Evolutionary conservation across 2,888 invertebrate species (phyloP).

Genomic region (Nemurella pictetii): DNA sequence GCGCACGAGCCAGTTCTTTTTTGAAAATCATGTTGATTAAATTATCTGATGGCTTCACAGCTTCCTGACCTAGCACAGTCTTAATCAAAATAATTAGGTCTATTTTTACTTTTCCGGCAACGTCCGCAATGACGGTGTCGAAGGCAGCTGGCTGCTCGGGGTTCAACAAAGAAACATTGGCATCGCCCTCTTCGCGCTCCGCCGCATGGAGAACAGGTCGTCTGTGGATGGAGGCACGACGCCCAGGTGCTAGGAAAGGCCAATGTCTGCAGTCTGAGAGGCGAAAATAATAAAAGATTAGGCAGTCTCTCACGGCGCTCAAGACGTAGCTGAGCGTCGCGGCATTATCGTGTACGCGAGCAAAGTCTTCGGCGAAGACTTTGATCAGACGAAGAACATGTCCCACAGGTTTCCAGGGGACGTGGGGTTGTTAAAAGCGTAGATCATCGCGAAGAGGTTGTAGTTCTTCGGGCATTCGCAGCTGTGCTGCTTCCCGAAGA

Average conservation of each 20-base stretch:
- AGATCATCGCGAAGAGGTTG: slow-evolving; percentile 45
- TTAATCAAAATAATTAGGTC: too few relatives aligned
- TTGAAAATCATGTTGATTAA: too few relatives aligned
- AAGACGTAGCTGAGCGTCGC: background rate
- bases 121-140: background rate
- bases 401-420: slow-evolving; percentile 39
- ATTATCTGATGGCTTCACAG: slow-evolving; percentile 47
- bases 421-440: slow-evolving; percentile 46
- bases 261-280: background rate
- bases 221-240: background rate
- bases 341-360: background rate
- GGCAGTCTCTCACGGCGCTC: background rate
- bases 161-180: background rate
- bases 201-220: background rate
- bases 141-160: background rate
- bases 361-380: background rate
- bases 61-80: background rate
- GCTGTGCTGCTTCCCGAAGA: slow-evolving; percentile 43
- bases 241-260: background rate
- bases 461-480: slow-evolving; percentile 45
- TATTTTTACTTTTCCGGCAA: too few relatives aligned
- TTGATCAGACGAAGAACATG: slow-evolving; percentile 1
- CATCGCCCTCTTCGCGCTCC: background rate
- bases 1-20: slow-evolving; percentile 48
- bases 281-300: background rate